Conservation (phyloP, 2,888 invertebrate species). For the Dioctria linearis region DNA sequence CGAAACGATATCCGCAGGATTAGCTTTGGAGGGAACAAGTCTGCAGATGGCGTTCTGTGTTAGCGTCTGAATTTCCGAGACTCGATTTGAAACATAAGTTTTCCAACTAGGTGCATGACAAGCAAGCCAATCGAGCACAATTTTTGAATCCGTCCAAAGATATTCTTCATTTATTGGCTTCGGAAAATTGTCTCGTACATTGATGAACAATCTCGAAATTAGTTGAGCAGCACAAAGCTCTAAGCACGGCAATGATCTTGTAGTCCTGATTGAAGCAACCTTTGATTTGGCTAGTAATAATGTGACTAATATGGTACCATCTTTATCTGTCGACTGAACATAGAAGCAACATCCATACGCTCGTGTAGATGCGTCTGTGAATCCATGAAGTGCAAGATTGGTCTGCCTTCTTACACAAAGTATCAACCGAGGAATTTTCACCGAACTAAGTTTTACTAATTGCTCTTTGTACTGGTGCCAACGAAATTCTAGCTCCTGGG, state of each 20-base stretch:
- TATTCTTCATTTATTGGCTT: neutral
- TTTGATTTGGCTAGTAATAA: too few species aligned
- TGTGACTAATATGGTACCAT: too few species aligned
- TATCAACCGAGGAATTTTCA: neutral
- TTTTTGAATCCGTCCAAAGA: neutral
- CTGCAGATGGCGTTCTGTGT: too few species aligned
- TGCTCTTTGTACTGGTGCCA: neutral
- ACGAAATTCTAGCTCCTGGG: neutral
- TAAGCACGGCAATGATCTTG: conserved; percentile 15
- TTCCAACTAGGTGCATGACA: neutral
- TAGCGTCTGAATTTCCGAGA: conserved; percentile 55
- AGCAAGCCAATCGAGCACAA: too few species aligned
- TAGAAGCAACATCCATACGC: conserved; percentile 45
- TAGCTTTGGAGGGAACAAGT: too few species aligned
- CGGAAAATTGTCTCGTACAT: neutral
- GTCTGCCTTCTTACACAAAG: neutral
- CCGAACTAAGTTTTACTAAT: neutral
- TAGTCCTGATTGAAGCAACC: neutral
- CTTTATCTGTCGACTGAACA: too few species aligned
- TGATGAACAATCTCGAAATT: conserved; percentile 13
- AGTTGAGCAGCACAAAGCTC: conserved; percentile 43
- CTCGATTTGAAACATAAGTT: conserved; percentile 54
- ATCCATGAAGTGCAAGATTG: conserved; percentile 5
- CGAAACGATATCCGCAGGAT: conserved; percentile 58
- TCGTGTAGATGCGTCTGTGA: conserved; percentile 36